Evolutionary conservation across 2,113 vertebrate genomes (phyloP).

Genomic region (Sceloporus tristichus): DNA sequence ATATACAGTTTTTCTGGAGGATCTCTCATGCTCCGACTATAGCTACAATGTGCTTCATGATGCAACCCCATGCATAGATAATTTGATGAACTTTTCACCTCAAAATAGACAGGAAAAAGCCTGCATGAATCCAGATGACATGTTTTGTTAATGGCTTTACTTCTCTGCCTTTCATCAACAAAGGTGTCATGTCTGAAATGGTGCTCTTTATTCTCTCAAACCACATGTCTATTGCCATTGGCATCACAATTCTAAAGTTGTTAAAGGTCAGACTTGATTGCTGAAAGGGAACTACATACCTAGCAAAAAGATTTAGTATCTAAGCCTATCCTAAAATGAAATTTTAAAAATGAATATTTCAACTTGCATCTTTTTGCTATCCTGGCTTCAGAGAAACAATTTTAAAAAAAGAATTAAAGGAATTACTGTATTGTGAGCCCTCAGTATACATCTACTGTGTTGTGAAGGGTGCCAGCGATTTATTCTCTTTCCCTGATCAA

Average conservation of each 20-base stretch:
- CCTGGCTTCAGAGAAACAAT: neutral
- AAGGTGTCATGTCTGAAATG: neutral
- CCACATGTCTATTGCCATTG: neutral
- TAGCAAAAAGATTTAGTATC: too few species aligned
- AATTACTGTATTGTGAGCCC: neutral
- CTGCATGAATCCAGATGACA: neutral
- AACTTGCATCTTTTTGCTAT: neutral
- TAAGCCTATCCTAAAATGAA: neutral
- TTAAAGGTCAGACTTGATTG: too few species aligned
- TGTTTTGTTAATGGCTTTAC: neutral
- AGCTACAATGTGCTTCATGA: neutral
- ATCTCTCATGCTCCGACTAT: neutral
- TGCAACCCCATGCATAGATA: neutral
- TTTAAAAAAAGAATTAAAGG: too few species aligned
- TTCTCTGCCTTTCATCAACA: too few species aligned
- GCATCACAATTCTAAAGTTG: too few species aligned
- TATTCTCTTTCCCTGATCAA: neutral
- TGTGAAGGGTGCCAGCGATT: neutral
- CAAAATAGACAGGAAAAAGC: neutral
- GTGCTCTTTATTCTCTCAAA: neutral
- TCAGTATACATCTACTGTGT: neutral
- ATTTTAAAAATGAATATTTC: neutral
- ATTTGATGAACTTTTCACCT: neutral
- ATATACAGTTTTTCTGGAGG: neutral
- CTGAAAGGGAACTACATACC: too few species aligned